Conservation (phyloP, 2,113 vertebrate genomes). For the Stigmatopora nigra region DNA sequence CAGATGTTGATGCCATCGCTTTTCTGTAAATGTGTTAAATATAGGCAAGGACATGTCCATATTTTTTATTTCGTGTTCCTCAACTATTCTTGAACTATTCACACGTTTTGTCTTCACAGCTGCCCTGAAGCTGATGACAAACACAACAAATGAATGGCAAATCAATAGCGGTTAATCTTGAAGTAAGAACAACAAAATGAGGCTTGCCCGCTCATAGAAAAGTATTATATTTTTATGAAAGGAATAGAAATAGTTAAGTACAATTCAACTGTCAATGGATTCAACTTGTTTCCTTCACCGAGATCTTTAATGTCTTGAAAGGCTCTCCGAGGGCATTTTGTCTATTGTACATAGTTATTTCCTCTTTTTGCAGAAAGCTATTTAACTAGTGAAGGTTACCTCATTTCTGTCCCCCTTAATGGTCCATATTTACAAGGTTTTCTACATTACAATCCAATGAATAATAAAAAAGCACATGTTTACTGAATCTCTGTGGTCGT, state of each 20-base stretch:
- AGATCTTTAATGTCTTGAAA: neutral
- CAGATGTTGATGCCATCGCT: neutral
- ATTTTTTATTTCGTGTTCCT: neutral
- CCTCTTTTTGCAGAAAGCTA: neutral
- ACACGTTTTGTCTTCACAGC: conserved; percentile 46
- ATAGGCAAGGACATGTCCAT: conserved; percentile 6
- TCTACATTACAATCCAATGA: neutral
- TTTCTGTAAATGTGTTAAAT: conserved; percentile 16
- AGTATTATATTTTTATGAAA: conserved; percentile 14
- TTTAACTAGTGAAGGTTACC: neutral
- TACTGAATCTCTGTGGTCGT: neutral
- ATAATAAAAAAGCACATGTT: neutral
- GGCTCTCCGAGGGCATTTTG: neutral
- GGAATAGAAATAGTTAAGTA: too few species aligned
- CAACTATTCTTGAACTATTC: conserved; percentile 19
- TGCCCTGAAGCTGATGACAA: conserved; percentile 43
- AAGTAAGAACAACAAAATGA: conserved; percentile 26
- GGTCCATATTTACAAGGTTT: neutral
- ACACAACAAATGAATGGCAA: conserved; percentile 54
- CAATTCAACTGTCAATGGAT: neutral
- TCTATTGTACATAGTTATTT: neutral
- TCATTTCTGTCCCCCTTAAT: neutral
- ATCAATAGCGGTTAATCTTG: conserved; percentile 59
- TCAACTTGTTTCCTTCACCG: neutral
- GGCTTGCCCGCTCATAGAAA: conserved; percentile 39